Evolutionary conservation across 1,140 invertebrate species (phyloP), one percentile per base, ranked within the genome.

Genomic region (Calliopsis andreniformis): DNA sequence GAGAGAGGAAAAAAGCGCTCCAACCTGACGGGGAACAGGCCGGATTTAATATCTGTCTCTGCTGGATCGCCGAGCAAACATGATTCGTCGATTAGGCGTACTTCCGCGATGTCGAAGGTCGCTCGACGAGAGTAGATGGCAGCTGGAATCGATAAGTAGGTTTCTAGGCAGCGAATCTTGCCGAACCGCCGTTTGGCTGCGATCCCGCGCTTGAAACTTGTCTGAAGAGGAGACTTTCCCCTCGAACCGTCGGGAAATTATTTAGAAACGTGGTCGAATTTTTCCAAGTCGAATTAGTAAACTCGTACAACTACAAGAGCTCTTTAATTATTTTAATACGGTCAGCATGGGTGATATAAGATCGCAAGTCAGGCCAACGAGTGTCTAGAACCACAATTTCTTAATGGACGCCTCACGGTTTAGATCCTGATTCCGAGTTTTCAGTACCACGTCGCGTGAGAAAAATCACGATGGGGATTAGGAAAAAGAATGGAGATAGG

Each of bases 111-210:
- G 66, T 49, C 64, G 70, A 58, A 67, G 61, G 59, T 75, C 71
- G 72, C 25, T 23, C 23, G 18, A 28, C 28, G 14, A 32, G 16
- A 53, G 39, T 56, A 67, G 49, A 28, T 56, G 49, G 71, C 49
- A 16, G 51, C 42, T 30, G 47, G 59, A 53, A 53, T 42, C 43
- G 58, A 47, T 30, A 86, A 81, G 76, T 85, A 83, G 82, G 81
- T 86, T 86, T 84, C 73, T 83, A 79, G 82, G 84, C 68, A 63
- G 73, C 55, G 73, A 76, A 76, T 75, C 68, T 69, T 81, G 47
- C 76, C 76, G 61, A 85, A 80, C 71, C 63, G 75, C 55, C 77
- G 67, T 69, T 47, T 1, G 28, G 42, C 18, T 5, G 32, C 55
- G 56, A 62, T 49, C 68, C 42, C 35, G 16, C 12, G 45, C 14